Base-by-base conservation (phyloP, 2,113 vertebrate species). In the Herpetotheres cachinnans region DNA sequence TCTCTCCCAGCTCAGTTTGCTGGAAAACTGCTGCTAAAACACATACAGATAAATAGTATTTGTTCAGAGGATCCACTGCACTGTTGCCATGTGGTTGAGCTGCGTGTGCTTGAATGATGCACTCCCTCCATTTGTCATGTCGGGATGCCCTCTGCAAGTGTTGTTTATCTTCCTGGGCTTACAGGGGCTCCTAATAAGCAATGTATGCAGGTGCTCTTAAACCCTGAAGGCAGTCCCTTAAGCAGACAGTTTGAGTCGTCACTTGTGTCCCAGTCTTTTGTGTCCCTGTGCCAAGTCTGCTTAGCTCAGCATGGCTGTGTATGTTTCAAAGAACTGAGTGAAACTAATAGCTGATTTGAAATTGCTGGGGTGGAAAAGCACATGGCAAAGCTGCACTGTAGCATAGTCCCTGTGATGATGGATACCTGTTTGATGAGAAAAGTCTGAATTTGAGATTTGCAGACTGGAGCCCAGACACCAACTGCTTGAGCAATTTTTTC, bases 91-190 rank as follows among this genome's bases (percentile, higher is more conserved):
- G 0, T 10, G 66, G 21, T 25, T 89, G 46, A 89, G n/a, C 29
- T 29, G 13, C 2, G 1, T 0, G 1, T 21, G 10, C 25, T 34
- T 61, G 66, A 73, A 29, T 3, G 4, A 61, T 16, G 46, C 13
- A 0, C 18, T 74, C 24, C 44, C 26, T 61, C 11, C 16, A 2
- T 46, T 34, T 40, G 62, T n/a, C 16, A 5, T 7, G 56, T 5
- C 18, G 46, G 40, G 59, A 36, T 29, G 67, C 16, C 36, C 47
- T 21, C 32, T 56, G 32, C 32, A 21, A 56, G 42, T 4, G 16
- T 3, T 34, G 13, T 14, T 92, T 17, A 5, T 46, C 56, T 77
- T 63, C 63, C 55, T 50, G 22, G 62, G 18, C 15, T 54, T 52
- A 14, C 0, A 46, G 56, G 26, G 14, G 32, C 42, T 65, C 44